Percentiles rank a stretch among this genome's conserved stretches.
Evolutionary conservation across 2,113 vertebrate species (phyloP).

Genomic region (Catharus fuscescens): DNA sequence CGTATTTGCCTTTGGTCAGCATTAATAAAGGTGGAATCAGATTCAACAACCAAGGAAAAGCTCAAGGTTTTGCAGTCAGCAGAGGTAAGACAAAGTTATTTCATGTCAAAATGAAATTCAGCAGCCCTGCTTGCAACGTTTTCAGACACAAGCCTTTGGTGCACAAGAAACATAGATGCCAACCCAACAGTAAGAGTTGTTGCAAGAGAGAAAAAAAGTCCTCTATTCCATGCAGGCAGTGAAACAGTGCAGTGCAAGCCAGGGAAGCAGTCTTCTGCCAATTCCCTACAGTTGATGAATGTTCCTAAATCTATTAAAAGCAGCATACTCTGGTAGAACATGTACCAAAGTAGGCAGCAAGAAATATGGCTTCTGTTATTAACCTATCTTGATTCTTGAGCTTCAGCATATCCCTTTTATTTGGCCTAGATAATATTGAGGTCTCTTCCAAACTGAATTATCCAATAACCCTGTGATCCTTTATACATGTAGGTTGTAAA

Average conservation of each 20-base stretch:
- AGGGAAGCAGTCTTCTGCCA: slow-evolving; percentile 17
- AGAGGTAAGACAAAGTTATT: neutral
- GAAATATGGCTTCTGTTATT: neutral
- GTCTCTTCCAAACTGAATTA: neutral
- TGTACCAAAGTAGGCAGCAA: slow-evolving; percentile 10
- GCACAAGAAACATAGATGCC: neutral
- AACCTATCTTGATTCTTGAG: neutral
- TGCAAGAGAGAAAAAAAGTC: neutral
- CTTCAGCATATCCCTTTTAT: neutral
- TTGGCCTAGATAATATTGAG: neutral
- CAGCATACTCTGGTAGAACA: neutral
- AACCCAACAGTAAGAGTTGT: neutral
- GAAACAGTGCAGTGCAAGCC: neutral
- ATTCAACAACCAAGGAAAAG: neutral
- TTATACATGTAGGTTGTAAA: neutral
- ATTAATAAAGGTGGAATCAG: neutral
- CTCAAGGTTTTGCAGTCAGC: neutral
- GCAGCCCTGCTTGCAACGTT: neutral
- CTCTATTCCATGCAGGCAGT: neutral
- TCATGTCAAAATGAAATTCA: neutral
- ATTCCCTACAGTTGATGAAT: slow-evolving; percentile 1
- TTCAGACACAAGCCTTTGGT: neutral
- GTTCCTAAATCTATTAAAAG: slow-evolving; percentile 47
- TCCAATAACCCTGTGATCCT: neutral
- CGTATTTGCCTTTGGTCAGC: neutral